Evolutionary conservation across 2,113 vertebrate species (phyloP), one percentile per base, ranked within the genome.

Genomic region (Erythrocercus mccallii): DNA sequence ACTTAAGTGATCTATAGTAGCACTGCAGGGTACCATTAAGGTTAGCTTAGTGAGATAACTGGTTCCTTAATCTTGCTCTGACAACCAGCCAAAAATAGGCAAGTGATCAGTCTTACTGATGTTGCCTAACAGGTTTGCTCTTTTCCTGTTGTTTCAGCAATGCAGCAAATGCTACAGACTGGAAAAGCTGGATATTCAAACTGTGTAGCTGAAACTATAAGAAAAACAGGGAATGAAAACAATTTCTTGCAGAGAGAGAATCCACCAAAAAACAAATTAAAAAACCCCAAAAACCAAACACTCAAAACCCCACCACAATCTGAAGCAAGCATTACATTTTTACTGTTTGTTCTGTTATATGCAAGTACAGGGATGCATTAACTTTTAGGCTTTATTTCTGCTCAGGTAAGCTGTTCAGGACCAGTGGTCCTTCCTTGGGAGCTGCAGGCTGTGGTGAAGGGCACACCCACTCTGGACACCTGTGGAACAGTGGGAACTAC

Each of bases 381-480:
- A 12, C 17, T 40, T 23, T 24, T 17, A 19, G 23, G 31, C 1
- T 30, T 19, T 54, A 40, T 40, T 54, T 53, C 57, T 88, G 68
- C 44, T 54, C 1, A 4, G 18, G 13, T 62, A 66, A 77, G 5
- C 8, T 66, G 6, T 25, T 51, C 25, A 48, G 76, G 37, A 28
- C 2, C 27, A 12, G 28, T 6, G 62, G 62, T 12, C 6, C 14
- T 70, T 66, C 42, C 45, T 37, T 25, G 23, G 80, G 38, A 91
- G 31, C 24, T 60, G 53, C 42, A 79, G 54, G 38, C 19, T 88
- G 44, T 24, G 54, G 35, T n/a, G 57, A 35, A 33, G 78, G 51
- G 22, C 0, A 0, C 5, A 37, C 17, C 8, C 25, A 21, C 11
- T 23, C 42, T 7, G 33, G 27, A 19, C 15, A 53, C 13, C 33